Base-by-base conservation (phyloP, 2,888 invertebrate species). In the Dolichomitus sp. region DNA sequence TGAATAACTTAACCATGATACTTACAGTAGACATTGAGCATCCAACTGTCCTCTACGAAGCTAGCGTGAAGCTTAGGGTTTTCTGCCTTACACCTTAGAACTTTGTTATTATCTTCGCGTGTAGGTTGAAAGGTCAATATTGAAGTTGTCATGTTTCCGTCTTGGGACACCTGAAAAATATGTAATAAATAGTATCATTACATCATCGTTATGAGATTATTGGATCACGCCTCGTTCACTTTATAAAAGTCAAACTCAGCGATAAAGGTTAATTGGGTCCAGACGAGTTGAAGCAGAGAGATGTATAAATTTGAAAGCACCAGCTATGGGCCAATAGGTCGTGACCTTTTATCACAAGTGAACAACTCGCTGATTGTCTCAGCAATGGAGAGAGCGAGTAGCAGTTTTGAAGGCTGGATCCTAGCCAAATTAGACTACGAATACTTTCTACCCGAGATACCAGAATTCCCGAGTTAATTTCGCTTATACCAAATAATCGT, bases 11-110 rank as follows among this genome's bases (percentile, higher is more conserved):
- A n/a, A 12, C 37, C 17, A 45, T 11, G 1, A 42, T 14, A 91
- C 98, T 97, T 95, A 98, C 98, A 98, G 94, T 97, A 97, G 87
- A 98, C 96, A 94, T 97, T 97, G 80, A 98, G 95, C 91, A 96
- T 96, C 95, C 97, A 96, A 68, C 96, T 96, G 84, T 97, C 96
- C 93, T 98, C 98, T 83, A 96, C 95, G 27, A 96, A 95, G 79
- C 97, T 96, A 87, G 96, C 96, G 88, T 96, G 95, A 30, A 98
- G 95, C 86, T 96, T 95, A 65, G 96, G 94, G 94, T 98, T 98
- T 77, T 96, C 95, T 0, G 98, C 98, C 80, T 97, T 95, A 92
- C 98, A 98, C 70, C 96, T 97, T 81, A 98, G 95, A 40, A 96
- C 95, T 89, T 96, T 96, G 17, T 97, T 97, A 91, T 98, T 97